phyloP scores from a whole-genome alignment of 2,888 invertebrate species.

The Boloria euphrosyne region DNA sequence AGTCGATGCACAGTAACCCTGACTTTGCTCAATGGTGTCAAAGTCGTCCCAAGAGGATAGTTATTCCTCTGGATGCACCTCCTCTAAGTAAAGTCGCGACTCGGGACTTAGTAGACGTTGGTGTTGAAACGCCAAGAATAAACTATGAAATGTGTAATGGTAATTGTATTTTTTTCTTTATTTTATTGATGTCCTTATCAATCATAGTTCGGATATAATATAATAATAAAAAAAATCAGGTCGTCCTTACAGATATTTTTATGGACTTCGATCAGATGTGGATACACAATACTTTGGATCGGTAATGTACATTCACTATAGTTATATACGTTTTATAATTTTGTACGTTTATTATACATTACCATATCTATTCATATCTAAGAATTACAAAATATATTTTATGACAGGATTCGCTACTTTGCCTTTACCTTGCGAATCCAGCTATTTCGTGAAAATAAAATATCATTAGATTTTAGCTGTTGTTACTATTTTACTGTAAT shows the following conservation, averaged over 20 bases:
- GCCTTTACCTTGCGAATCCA: constrained; percentile 21
- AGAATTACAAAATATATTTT: too few relatives aligned
- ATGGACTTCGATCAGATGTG: constrained; percentile 39
- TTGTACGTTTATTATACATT: too few relatives aligned
- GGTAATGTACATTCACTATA: constrained; percentile 23
- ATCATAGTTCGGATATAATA: neutral
- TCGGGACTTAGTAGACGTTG: constrained; percentile 50
- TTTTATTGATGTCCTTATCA: too few relatives aligned
- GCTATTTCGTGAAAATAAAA: constrained; percentile 34
- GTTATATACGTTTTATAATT: too few relatives aligned
- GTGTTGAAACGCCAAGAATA: constrained; percentile 90
- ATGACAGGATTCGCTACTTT: constrained; percentile 21
- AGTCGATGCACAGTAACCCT: constrained; percentile 86
- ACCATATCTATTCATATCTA: too few relatives aligned
- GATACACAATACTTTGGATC: constrained; percentile 34
- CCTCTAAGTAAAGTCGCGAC: constrained; percentile 78
- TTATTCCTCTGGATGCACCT: constrained; percentile 83
- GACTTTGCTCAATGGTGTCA: constrained; percentile 89
- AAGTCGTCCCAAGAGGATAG: constrained; percentile 89
- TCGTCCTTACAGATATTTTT: constrained; percentile 38
- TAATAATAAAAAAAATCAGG: constrained; percentile 24
- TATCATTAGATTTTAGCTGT: constrained; percentile 54
- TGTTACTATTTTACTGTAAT: constrained; percentile 46
- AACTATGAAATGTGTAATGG: constrained; percentile 82
- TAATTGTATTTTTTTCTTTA: constrained; percentile 29